Evolutionary conservation across 2,888 invertebrate genomes (phyloP).

Genomic region (Seira sanloemensis): DNA sequence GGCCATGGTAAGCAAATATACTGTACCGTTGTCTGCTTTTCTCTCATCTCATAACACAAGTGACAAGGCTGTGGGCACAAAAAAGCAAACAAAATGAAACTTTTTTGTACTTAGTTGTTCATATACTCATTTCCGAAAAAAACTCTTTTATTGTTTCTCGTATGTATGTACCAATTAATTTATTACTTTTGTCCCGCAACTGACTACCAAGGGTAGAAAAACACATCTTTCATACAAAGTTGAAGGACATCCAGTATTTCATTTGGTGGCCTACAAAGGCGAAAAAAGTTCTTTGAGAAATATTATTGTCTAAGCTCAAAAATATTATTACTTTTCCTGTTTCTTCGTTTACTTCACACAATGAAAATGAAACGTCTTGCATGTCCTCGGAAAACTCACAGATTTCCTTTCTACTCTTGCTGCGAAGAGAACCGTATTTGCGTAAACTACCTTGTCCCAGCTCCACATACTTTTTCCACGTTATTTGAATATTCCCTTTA

Average conservation of each 20-base stretch:
- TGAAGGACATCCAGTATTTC: slow-evolving; percentile 23
- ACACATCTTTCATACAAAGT: slow-evolving; percentile 35
- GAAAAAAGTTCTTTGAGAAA: no score
- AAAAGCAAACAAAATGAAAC: background rate
- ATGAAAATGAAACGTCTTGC: background rate
- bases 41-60: no score
- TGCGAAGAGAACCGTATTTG: background rate
- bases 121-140: background rate
- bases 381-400: no score
- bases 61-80: background rate
- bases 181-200: slow-evolving; percentile 39
- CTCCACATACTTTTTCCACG: slow-evolving; percentile 4
- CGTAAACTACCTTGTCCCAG: background rate
- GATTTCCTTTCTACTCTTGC: no score
- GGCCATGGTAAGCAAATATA: slow-evolving; percentile 84
- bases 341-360: background rate
- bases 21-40: no score
- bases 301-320: no score
- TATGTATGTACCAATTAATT: slow-evolving; percentile 51
- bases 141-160: background rate
- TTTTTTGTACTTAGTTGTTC: background rate
- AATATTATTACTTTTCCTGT: background rate
- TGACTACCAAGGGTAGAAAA: slow-evolving; percentile 17
- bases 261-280: background rate
- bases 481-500: slow-evolving; percentile 35